These are phyloP conservation scores for Cylloceria caligata DNA, from an alignment of 2,888 invertebrate species.

Conservation along the genomic window DNA sequence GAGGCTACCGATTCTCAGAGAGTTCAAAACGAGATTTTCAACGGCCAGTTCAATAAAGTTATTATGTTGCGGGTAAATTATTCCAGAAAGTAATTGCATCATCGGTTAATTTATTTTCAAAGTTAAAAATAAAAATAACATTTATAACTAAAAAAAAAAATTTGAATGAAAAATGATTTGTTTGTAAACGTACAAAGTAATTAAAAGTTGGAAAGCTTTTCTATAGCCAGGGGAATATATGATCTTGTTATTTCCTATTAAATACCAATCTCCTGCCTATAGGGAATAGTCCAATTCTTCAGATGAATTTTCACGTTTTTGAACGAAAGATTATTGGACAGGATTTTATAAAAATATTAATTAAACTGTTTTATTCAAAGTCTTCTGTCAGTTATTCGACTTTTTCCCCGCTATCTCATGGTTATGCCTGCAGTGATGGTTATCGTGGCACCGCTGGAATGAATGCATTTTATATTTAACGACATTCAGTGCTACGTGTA, in stretches of 20 bases:
- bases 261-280: background rate
- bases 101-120: background rate
- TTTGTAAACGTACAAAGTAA: background rate
- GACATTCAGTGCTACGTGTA: no score
- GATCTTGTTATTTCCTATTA: slow-evolving; percentile 1
- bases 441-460: no score
- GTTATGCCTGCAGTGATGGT: no score
- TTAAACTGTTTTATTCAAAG: background rate
- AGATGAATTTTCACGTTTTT: background rate
- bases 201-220: slow-evolving; percentile 10
- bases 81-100: background rate
- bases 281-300: background rate
- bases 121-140: background rate
- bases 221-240: background rate
- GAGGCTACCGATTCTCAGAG: background rate
- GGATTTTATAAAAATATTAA: background rate
- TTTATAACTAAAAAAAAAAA: background rate
- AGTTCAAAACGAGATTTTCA: background rate
- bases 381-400: background rate
- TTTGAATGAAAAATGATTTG: background rate
- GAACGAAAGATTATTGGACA: background rate
- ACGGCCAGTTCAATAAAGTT: background rate
- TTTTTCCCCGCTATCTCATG: no score
- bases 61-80: background rate
- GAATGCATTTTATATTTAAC: no score